Percentiles rank a stretch among this genome's conserved stretches.
phyloP scores from a whole-genome alignment of 2,113 vertebrate species.

The Lophochroa leadbeateri region DNA sequence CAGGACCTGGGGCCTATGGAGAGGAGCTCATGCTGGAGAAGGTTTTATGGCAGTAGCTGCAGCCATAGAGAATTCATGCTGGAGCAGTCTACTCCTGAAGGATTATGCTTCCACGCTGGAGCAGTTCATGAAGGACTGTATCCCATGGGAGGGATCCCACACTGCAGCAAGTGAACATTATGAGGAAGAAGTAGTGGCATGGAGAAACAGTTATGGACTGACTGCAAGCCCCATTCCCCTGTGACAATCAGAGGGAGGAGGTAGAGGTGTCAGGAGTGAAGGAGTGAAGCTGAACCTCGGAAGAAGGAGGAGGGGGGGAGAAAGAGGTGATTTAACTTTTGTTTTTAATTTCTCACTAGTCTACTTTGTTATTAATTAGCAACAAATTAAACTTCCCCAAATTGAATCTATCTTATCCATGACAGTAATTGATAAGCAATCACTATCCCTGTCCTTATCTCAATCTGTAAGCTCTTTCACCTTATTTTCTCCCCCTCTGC shows the following conservation, averaged over 20 bases:
- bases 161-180: not conserved
- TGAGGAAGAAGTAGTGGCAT: not conserved
- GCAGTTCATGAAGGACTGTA: not conserved
- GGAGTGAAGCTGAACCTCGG: not conserved
- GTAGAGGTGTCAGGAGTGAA: not conserved
- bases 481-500: not conserved
- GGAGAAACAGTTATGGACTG: not conserved
- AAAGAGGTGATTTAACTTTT: fast-evolving
- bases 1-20: not conserved
- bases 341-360: not conserved
- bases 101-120: fast-evolving
- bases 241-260: not conserved
- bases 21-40: not conserved
- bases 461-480: not conserved
- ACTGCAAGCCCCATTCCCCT: not conserved
- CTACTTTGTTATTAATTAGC: not conserved
- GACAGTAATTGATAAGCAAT: not conserved
- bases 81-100: not conserved
- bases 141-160: fast-evolving
- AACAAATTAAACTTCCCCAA: not conserved
- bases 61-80: not conserved
- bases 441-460: not conserved
- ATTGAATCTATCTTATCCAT: not conserved
- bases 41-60: not conserved
- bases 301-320: fast-evolving